Percentiles rank a stretch among this genome's conserved stretches.
Evolutionary conservation across 2,797 vertebrate species (phyloP).

Genomic region (Threskiornis aethiopicus): DNA sequence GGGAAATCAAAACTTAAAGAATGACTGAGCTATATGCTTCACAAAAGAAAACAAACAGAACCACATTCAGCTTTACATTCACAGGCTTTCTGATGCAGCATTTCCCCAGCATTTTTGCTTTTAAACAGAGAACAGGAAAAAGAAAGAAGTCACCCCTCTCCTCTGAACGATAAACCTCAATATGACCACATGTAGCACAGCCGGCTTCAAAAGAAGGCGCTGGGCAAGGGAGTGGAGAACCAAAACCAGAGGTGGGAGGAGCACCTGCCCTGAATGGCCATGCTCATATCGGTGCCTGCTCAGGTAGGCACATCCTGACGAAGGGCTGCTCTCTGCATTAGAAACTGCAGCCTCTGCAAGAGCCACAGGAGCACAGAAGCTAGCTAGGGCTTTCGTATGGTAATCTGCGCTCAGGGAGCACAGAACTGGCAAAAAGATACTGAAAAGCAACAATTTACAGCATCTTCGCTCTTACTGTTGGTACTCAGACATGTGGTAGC

Average conservation of each 20-base stretch:
- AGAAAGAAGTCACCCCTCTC: not conserved
- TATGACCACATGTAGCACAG: not conserved
- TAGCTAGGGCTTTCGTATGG: rapidly evolving
- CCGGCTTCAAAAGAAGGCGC: not conserved
- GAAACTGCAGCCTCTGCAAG: not conserved
- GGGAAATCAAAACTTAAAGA: not conserved
- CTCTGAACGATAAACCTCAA: not conserved
- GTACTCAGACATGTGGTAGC: rapidly evolving
- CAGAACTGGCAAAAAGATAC: not conserved
- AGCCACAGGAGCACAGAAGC: not conserved
- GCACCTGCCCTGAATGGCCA: not conserved
- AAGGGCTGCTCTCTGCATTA: not conserved
- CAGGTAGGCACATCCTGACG: not conserved
- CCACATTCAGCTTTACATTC: not conserved
- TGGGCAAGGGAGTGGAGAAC: not conserved
- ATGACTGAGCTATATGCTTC: not conserved
- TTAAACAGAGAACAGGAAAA: not conserved
- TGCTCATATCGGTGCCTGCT: rapidly evolving
- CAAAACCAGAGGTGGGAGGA: not conserved
- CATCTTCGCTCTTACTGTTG: rapidly evolving
- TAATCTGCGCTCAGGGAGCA: not conserved
- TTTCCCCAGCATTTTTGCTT: not conserved
- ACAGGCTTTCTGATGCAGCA: not conserved
- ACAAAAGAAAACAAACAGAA: not conserved
- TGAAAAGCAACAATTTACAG: not conserved